Percentiles rank a stretch among this genome's conserved stretches.
phyloP scores from a whole-genome alignment of 2,113 vertebrate genomes.

The Mustela nigripes region DNA sequence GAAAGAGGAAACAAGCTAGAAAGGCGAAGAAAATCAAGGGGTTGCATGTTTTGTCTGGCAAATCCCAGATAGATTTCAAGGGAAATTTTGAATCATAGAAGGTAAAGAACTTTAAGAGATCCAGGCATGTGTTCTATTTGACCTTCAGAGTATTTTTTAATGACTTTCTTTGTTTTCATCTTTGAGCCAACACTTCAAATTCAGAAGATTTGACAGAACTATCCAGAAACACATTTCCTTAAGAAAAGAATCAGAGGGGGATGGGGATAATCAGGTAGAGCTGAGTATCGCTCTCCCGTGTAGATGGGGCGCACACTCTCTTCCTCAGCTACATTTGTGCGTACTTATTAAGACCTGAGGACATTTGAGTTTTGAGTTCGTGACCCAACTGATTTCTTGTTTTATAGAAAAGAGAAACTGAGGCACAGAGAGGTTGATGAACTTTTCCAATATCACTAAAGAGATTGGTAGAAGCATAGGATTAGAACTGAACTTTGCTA shows the following conservation, averaged over 20 bases:
- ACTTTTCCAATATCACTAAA: not conserved
- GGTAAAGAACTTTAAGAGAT: not conserved
- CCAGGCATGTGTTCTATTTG: not conserved
- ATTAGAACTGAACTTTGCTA: not conserved
- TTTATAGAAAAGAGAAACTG: not conserved
- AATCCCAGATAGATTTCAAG: not conserved
- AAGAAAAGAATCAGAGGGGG: not conserved
- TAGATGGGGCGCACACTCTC: rapidly evolving
- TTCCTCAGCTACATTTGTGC: not conserved
- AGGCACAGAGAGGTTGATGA: not conserved
- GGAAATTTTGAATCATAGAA: not conserved
- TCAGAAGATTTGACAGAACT: not conserved
- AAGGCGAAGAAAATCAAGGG: not conserved
- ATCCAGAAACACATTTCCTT: not conserved
- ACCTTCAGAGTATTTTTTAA: not conserved
- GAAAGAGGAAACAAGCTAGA: not conserved
- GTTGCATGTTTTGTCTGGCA: not conserved
- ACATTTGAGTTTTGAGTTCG: not conserved
- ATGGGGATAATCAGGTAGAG: not conserved
- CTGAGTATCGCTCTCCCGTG: not conserved
- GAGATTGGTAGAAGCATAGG: rapidly evolving
- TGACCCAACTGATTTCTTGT: not conserved
- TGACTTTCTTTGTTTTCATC: not conserved
- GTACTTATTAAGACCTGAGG: not conserved
- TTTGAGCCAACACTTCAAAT: conserved; percentile 19